Percentiles rank a stretch among this genome's conserved stretches.
These are phyloP conservation scores for Zoanthus solanderi DNA, from an alignment of 92 coral and sea anemone genomes.

Conservation along the genomic window DNA sequence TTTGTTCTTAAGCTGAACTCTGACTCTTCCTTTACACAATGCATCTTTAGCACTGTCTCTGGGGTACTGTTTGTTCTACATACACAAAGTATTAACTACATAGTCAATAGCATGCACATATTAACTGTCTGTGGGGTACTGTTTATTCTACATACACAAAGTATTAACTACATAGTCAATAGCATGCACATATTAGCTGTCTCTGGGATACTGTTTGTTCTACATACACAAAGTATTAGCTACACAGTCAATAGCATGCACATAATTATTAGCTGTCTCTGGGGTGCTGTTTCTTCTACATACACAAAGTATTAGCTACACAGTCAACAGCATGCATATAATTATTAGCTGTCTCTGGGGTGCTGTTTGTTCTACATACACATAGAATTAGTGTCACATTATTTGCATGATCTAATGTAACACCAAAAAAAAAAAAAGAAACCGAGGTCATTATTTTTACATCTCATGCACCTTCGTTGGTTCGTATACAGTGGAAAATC, in stretches of 20 bases:
- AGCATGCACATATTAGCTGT: constrained; percentile 54
- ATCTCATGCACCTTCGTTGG: too few species aligned
- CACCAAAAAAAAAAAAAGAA: too few species aligned
- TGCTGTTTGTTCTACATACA: constrained; percentile 79
- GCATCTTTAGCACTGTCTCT: constrained; percentile 97
- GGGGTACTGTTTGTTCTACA: constrained; percentile 87
- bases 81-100: background rate
- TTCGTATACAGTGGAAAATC: too few species aligned
- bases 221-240: constrained; percentile 9
- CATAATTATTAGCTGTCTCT: constrained; percentile 74
- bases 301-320: background rate
- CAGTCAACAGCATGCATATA: background rate
- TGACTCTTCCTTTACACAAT: constrained; percentile 90
- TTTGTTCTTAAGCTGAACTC: constrained; percentile 83
- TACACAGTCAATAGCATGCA: background rate
- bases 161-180: background rate
- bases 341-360: constrained; percentile 83
- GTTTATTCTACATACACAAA: constrained; percentile 72
- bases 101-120: background rate
- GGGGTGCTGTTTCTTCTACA: constrained; percentile 86
- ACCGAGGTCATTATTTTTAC: too few species aligned
- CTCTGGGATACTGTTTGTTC: constrained; percentile 91
- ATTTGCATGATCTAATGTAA: too few species aligned
- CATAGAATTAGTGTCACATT: background rate
- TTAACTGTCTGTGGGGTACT: constrained; percentile 85